Base-by-base conservation (phyloP, 2,888 invertebrate species). In the Brachyopa scutellaris region DNA sequence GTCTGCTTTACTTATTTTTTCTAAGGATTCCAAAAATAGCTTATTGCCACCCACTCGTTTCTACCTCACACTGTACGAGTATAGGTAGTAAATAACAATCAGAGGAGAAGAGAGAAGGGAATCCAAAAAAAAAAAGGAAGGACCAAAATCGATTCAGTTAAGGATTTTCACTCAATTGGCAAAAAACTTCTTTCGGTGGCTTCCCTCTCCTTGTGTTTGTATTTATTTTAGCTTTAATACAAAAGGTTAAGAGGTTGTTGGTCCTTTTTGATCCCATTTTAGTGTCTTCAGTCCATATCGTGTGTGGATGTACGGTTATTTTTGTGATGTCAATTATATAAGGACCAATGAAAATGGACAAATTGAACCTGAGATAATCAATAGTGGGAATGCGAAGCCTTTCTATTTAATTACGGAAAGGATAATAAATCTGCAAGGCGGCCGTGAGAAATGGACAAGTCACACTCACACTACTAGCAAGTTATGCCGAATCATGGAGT, bases 81-180 rank as follows among this genome's bases (percentile, higher is more conserved):
- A 49, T 55, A 36, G 47, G 15, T 76, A 59, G 74, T 74, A 74
- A 74, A 80, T 49, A 80, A 74, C 79, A 76, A 64, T 38, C 38
- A 21, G 5, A 23, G 13, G 26, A 21, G 21, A 26, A n/a, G 4
- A 1, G 17, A 19, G 1, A 9, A 9, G 17, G 51, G n/a, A n/a
- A n/a, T 26, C 26, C 26, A 26, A 26, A 26, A 3, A 38, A 38
- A 23, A 38, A 53, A 17, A 47, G n/a, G 29, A 13, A 17, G 5
- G 19, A 55, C 13, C 59, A 76, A 77, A 82, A 77, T 77, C 77
- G 77, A 77, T 72, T 77, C 66, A 15, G 59, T 72, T 66, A 77
- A 72, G 61, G 82, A 82, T 82, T 77, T 77, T 82, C 77, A 82
- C 70, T 77, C 82, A 82, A 77, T 77, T 82, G 76, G 64, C 70